A percentile compares a stretch with the other conserved stretches of the same genome.
Conservation (phyloP, 1,140 invertebrate species). For the Centruroides sculpturatus region DNA sequence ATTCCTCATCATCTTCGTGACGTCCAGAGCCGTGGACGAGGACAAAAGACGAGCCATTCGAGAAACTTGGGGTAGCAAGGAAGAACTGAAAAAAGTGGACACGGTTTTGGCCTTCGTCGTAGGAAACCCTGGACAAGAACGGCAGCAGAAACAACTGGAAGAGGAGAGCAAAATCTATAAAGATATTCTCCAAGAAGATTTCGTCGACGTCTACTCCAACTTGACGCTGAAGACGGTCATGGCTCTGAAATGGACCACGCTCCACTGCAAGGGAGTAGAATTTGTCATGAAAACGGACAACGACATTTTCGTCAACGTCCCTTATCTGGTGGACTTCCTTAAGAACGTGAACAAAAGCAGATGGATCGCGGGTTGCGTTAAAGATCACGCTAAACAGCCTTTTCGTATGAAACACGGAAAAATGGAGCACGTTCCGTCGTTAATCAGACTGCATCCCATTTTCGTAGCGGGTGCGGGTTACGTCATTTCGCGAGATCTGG, state of each 20-base stretch:
- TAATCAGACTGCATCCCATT: constrained; percentile 20
- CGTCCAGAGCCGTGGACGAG: not conserved
- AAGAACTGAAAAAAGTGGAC: constrained; percentile 1
- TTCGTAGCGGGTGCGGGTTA: constrained; percentile 30
- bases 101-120: not conserved
- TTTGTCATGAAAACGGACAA: constrained; percentile 13
- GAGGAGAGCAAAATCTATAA: constrained; percentile 22
- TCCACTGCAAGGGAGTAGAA: constrained; percentile 36
- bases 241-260: constrained; percentile 39
- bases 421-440: not conserved
- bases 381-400: constrained; percentile 9
- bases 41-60: constrained; percentile 21
- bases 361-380: constrained; percentile 13
- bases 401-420: not conserved
- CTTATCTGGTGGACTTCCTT: not conserved
- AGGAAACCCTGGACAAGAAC: not conserved
- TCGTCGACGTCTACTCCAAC: constrained; percentile 9
- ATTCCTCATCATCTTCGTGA: not conserved
- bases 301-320: constrained; percentile 22
- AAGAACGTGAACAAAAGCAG: not conserved
- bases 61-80: constrained; percentile 44
- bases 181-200: constrained; percentile 12
- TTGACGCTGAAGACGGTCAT: constrained; percentile 6
- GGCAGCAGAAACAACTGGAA: not conserved
- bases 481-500: constrained; percentile 22